Conservation (phyloP, 92 coral and sea anemone species). For the Anthopleura xanthogrammica region DNA sequence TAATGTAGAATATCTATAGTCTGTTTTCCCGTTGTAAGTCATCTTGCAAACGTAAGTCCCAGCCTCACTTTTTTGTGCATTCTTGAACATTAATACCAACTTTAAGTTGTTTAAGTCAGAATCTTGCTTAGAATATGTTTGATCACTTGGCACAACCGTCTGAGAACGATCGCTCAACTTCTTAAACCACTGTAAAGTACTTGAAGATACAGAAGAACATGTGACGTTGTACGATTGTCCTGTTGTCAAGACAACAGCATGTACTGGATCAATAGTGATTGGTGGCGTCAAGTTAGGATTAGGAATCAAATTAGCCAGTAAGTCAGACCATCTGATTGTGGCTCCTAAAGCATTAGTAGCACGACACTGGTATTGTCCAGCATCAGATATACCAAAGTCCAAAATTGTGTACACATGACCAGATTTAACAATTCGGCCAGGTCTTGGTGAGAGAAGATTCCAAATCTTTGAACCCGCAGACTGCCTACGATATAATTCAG, state of each 20-base stretch:
- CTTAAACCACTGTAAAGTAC: slow-evolving; percentile 22
- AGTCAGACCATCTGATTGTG: slow-evolving; percentile 3
- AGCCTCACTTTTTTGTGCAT: slow-evolving; percentile 15
- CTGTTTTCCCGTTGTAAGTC: not conserved
- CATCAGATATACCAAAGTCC: not conserved
- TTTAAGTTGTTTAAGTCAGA: not conserved
- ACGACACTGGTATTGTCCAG: slow-evolving; percentile 32
- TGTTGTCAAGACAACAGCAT: not conserved
- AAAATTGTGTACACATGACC: slow-evolving; percentile 14
- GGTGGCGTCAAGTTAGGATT: not conserved
- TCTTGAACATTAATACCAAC: slow-evolving; percentile 15
- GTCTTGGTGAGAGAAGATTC: not conserved
- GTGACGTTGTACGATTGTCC: slow-evolving; percentile 22
- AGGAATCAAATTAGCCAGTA: not conserved
- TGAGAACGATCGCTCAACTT: not conserved
- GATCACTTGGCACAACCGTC: not conserved
- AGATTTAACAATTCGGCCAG: not conserved
- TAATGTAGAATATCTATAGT: not conserved
- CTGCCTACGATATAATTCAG: not conserved
- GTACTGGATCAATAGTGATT: not conserved
- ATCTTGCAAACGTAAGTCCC: slow-evolving; percentile 22
- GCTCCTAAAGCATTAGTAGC: slow-evolving; percentile 11
- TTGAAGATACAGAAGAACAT: not conserved
- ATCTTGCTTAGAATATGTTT: not conserved
- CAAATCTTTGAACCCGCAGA: not conserved